Conservation (phyloP, 2,888 invertebrate genomes). For the Podotricha telesiphe region DNA sequence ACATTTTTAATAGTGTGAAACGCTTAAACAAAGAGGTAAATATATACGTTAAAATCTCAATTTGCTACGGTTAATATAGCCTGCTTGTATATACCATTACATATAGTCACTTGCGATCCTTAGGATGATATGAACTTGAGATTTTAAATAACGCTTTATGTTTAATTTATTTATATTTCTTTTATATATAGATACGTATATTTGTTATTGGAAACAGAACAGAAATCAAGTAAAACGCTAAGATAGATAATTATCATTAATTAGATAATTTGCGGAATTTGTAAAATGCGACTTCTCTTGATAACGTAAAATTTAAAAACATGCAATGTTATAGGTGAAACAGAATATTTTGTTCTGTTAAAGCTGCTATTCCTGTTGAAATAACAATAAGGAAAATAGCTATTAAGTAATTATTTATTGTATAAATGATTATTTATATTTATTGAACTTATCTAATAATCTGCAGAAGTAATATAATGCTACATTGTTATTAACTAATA, state of each 20-base stretch:
- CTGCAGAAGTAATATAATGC: too few species aligned
- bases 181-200: neutral
- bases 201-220: neutral
- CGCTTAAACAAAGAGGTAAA: neutral
- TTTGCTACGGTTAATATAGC: conserved; percentile 26
- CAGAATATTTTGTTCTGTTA: too few species aligned
- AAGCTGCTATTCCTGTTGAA: too few species aligned
- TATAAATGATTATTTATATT: neutral
- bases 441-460: neutral
- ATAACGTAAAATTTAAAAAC: too few species aligned
- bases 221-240: too few species aligned
- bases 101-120: neutral
- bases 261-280: too few species aligned
- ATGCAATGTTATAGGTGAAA: too few species aligned
- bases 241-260: too few species aligned
- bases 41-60: conserved; percentile 29
- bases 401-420: neutral
- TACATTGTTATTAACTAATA: neutral
- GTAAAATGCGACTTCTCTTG: too few species aligned
- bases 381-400: too few species aligned
- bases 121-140: neutral
- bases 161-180: neutral
- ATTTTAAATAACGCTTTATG: neutral
- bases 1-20: conserved; percentile 12
- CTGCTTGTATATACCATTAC: neutral